These are phyloP conservation scores for Teleogryllus oceanicus DNA, from an alignment of 2,888 invertebrate species.

Conservation along the genomic window DNA sequence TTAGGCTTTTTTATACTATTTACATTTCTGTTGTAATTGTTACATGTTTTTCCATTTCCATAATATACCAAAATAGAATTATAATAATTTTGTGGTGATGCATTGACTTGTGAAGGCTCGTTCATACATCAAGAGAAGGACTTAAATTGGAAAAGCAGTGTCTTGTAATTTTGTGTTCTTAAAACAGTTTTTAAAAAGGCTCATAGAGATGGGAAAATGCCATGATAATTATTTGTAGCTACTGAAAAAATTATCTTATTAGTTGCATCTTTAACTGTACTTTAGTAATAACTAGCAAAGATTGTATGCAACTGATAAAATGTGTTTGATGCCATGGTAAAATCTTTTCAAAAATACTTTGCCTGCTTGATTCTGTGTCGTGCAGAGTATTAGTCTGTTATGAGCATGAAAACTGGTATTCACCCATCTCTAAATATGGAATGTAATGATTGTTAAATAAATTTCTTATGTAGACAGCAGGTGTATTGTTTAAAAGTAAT, in stretches of 20 bases:
- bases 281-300: neutral
- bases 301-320: no score
- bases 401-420: neutral
- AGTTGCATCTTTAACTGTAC: constrained; percentile 1
- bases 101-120: neutral
- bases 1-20: neutral
- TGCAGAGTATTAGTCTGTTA: neutral
- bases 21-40: constrained; percentile 2
- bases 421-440: constrained; percentile 21
- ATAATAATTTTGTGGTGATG: neutral
- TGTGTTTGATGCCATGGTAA: neutral
- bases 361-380: neutral
- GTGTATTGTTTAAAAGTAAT: neutral
- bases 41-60: neutral
- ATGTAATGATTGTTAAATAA: constrained; percentile 32
- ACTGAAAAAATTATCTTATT: neutral
- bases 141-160: constrained; percentile 18
- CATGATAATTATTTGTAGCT: neutral
- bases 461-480: constrained; percentile 31
- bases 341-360: neutral
- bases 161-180: neutral
- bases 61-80: neutral
- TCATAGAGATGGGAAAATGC: neutral
- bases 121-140: neutral
- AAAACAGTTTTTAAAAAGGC: neutral